Percentiles rank a stretch among this genome's conserved stretches.
These are phyloP conservation scores for Enteromius thamalakanensis DNA, from an alignment of 2,797 vertebrate genomes.

Conservation along the genomic window DNA sequence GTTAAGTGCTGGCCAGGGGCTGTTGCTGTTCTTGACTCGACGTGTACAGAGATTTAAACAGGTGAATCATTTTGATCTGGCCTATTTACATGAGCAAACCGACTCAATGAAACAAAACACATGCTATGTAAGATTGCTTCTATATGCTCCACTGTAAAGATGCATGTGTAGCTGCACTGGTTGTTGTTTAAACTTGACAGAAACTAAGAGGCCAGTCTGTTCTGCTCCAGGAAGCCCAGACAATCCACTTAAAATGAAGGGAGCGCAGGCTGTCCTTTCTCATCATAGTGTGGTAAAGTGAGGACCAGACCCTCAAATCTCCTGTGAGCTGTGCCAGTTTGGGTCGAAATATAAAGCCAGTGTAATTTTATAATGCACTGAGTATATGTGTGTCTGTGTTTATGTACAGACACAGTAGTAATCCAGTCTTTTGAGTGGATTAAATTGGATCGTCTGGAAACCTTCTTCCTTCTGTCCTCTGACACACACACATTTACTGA, in stretches of 20 bases:
- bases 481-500: background rate
- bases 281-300: constrained; percentile 19
- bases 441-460: constrained; percentile 53
- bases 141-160: background rate
- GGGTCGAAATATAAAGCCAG: constrained; percentile 19
- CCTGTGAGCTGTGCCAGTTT: constrained; percentile 34
- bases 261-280: constrained; percentile 4
- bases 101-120: background rate
- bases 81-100: background rate
- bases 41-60: background rate
- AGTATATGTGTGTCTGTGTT: constrained; percentile 42
- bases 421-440: constrained; percentile 57
- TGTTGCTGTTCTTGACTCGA: background rate
- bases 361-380: constrained; percentile 25
- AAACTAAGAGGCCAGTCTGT: constrained; percentile 2
- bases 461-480: constrained; percentile 26
- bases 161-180: background rate
- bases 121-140: background rate
- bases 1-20: background rate
- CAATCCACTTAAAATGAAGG: constrained; percentile 26
- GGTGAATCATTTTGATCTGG: background rate
- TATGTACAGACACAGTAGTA: constrained; percentile 51
- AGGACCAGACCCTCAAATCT: constrained; percentile 12
- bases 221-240: constrained; percentile 33
- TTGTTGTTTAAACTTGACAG: constrained; percentile 13